Conservation (phyloP, 2,797 vertebrate species). For the Cyclura pinguis region DNA sequence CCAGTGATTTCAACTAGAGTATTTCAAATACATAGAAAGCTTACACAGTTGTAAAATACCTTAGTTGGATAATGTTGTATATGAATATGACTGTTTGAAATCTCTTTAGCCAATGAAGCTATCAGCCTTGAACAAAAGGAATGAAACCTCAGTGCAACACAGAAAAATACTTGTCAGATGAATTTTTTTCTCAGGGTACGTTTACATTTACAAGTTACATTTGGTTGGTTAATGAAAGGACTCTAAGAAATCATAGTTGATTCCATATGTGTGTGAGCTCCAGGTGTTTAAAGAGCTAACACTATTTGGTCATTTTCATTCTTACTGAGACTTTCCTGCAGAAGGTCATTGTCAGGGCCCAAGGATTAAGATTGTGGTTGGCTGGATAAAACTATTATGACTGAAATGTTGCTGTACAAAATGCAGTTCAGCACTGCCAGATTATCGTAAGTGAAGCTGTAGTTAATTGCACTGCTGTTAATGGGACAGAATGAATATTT, state of each 20-base stretch:
- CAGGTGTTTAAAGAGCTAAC: rapidly evolving
- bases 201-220: conserved; percentile 16
- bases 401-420: not conserved
- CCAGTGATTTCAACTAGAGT: not conserved
- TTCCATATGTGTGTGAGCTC: rapidly evolving
- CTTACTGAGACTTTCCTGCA: conserved; percentile 20
- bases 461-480: not conserved
- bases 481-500: not conserved
- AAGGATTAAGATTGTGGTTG: conserved; percentile 23
- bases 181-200: conserved; percentile 4
- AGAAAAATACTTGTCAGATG: conserved; percentile 35
- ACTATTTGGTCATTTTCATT: rapidly evolving
- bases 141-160: conserved; percentile 20
- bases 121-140: conserved; percentile 10
- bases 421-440: not conserved
- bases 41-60: not conserved
- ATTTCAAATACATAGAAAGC: not conserved
- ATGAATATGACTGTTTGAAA: conserved; percentile 50
- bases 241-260: not conserved
- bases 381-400: conserved; percentile 37
- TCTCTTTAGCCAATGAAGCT: conserved; percentile 25
- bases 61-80: not conserved
- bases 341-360: conserved; percentile 24
- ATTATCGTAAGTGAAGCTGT: not conserved
- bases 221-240: conserved; percentile 12